Percentiles rank a stretch among this genome's conserved stretches.
phyloP scores from a whole-genome alignment of 2,113 vertebrate genomes.

The Tragulus kanchil region DNA sequence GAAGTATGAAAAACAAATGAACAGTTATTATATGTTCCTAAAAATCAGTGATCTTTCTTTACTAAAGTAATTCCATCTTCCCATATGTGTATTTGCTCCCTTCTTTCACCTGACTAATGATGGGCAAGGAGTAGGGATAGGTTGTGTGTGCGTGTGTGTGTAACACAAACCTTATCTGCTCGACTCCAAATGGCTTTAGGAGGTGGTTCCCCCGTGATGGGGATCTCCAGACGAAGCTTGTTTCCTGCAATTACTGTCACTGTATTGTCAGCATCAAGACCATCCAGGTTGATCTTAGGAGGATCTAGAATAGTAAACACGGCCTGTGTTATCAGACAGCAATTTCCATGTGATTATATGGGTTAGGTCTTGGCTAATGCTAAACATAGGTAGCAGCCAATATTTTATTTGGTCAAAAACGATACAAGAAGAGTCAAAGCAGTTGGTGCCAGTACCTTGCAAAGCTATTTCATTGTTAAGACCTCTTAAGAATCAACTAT shows the following conservation, averaged over 20 bases:
- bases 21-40: background rate
- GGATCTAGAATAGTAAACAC: slow-evolving; percentile 91
- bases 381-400: background rate
- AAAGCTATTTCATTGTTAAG: slow-evolving; percentile 4
- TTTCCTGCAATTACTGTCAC: slow-evolving; percentile 96
- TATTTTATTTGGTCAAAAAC: background rate
- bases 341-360: background rate
- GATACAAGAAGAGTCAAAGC: background rate
- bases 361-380: background rate
- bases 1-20: background rate
- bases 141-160: too few relatives aligned
- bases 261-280: slow-evolving; percentile 94
- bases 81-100: background rate
- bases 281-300: slow-evolving; percentile 94
- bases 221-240: slow-evolving; percentile 97
- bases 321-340: background rate
- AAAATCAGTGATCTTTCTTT: background rate
- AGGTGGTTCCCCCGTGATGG: slow-evolving; percentile 94
- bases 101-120: background rate
- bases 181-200: slow-evolving; percentile 97
- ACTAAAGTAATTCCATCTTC: background rate
- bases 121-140: background rate
- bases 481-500: background rate
- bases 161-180: slow-evolving; percentile 93
- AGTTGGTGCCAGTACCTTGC: background rate